Conservation (phyloP, 2,797 vertebrate genomes). For the Pantherophis vulpinus region DNA sequence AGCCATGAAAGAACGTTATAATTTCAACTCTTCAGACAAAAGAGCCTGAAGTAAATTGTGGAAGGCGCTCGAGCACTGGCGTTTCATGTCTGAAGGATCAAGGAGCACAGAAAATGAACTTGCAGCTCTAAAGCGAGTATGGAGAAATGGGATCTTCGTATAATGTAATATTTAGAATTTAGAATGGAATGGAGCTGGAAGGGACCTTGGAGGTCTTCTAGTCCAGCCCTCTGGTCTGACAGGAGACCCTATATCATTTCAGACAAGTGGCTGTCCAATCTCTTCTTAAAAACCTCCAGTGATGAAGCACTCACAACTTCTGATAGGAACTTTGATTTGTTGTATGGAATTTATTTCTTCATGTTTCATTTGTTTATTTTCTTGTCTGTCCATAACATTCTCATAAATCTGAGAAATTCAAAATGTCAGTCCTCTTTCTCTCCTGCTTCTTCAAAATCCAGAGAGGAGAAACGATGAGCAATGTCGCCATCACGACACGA, state of each 20-base stretch:
- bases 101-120: not conserved
- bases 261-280: too few species aligned
- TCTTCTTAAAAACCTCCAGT: too few species aligned
- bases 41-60: constrained; percentile 7
- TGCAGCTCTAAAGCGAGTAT: constrained; percentile 1
- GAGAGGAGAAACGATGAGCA: not conserved
- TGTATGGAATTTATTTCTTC: not conserved
- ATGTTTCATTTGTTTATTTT: not conserved
- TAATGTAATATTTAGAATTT: not conserved
- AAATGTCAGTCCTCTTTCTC: not conserved
- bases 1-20: constrained; percentile 16
- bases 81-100: not conserved
- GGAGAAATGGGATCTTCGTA: not conserved
- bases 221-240: too few species aligned
- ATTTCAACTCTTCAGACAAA: constrained; percentile 27
- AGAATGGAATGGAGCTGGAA: too few species aligned
- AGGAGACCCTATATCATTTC: too few species aligned
- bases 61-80: not conserved
- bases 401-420: not conserved
- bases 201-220: too few species aligned
- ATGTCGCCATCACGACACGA: not conserved
- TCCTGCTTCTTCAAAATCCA: not conserved
- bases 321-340: not conserved
- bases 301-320: too few species aligned
- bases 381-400: not conserved